Base-by-base conservation (phyloP, 2,888 invertebrate species). In the Drosophila formosana region DNA sequence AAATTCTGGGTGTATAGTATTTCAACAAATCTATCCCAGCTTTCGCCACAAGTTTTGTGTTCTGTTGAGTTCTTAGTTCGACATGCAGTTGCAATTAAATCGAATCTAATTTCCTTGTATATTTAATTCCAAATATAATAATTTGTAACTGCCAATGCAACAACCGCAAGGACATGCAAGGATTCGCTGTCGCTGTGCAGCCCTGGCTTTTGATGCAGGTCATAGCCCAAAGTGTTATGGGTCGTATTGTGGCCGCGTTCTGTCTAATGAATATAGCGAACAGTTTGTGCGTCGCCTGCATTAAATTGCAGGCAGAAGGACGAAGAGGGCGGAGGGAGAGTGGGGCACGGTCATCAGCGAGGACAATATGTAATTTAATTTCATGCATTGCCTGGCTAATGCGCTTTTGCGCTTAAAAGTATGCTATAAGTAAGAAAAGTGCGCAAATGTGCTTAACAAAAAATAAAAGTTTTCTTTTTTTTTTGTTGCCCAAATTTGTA, bases 301-400 rank as follows among this genome's bases (percentile, higher is more conserved):
- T 51, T 46, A 28, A 37, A 64, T 43, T 18, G 9, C 34, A 47
- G 9, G 43, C 8, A n/a, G 30, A 11, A 13, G 5, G 6, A 1
- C 37, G 8, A 25, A 18, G 2, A 13, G 0, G n/a, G 26, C 4
- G 0, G 2, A 0, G 2, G 8, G 8, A 32, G 7, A 11, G 8
- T 7, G 39, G 13, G 45, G 11, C 47, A 13, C 37, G 73, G 71
- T 68, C 70, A 67, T 74, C 78, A 78, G 47, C 58, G 45, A 32
- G 63, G 51, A 57, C 65, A 70, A 78, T 86, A 72, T 83, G 75
- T 83, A 78, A 80, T 87, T 88, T 86, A 89, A 87, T 87, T 89
- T 88, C 89, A 89, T 84, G 89, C 88, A 88, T 82, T 83, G 89
- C 70, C 87, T 87, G 89, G 74, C 88, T 89, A 87, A 88, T 89